Conservation (phyloP, 2,113 vertebrate genomes). For the Scophthalmus maximus region DNA sequence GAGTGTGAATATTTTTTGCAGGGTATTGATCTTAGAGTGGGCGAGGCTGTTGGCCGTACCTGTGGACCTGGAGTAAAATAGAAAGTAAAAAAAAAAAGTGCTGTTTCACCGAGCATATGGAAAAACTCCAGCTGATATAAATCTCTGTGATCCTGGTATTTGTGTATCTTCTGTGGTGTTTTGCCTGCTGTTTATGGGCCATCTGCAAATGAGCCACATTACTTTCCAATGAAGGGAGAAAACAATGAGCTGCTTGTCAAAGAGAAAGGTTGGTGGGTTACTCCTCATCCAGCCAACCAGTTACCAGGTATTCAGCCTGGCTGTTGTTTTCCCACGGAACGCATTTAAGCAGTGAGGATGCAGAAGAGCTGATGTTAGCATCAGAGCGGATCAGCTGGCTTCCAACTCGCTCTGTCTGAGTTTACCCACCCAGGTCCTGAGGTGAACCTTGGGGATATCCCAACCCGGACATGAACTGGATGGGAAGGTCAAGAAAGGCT, state of each 20-base stretch:
- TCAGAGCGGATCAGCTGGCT: slow-evolving; percentile 29
- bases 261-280: slow-evolving; percentile 19
- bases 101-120: slow-evolving; percentile 14
- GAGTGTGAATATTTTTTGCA: slow-evolving; percentile 14
- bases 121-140: slow-evolving; percentile 22
- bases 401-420: not conserved
- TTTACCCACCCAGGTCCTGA: slow-evolving; percentile 20
- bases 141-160: slow-evolving; percentile 18
- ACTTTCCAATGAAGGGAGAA: not conserved
- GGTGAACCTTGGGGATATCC: slow-evolving; percentile 52
- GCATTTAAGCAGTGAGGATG: not conserved
- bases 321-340: slow-evolving; percentile 19
- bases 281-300: slow-evolving; percentile 12
- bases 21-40: slow-evolving; percentile 36
- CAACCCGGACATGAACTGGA: slow-evolving; percentile 30
- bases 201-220: slow-evolving; percentile 9
- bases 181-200: too few species aligned
- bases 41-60: not conserved
- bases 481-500: slow-evolving; percentile 2
- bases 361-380: slow-evolving; percentile 31
- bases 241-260: slow-evolving; percentile 30
- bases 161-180: slow-evolving; percentile 8
- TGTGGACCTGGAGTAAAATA: not conserved
- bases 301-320: slow-evolving; percentile 7
- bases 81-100: not conserved